Base-by-base conservation (phyloP, 2,888 invertebrate species). In the Melieria crassipennis region DNA sequence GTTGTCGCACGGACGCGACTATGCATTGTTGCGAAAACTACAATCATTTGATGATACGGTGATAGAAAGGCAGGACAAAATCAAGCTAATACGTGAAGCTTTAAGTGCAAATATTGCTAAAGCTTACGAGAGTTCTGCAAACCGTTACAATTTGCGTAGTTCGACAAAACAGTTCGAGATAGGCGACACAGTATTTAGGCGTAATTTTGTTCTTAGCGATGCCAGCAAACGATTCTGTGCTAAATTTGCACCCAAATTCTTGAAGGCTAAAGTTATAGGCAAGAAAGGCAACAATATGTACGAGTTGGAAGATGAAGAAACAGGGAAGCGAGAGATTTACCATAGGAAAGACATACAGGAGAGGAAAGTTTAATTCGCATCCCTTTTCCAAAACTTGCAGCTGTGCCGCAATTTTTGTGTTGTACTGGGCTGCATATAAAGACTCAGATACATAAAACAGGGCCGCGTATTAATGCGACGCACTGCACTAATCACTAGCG, bases 1-100 rank as follows among this genome's bases (percentile, higher is more conserved):
- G 73, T 7, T 67, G 11, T 63, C 65, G 5, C 62, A 71, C 55
- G 65, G 47, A 3, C 10, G 47, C n/a, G 52, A 66, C 7, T 70
- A 70, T 30, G 30, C 7, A 3, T 47, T 65, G 3, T 13, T 62
- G 6, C 68, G 66, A 45, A 58, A 43, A 1, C 47, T 73, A 6
- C 9, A 48, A 5, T n/a, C 48, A 1, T 13, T 57, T 55, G 61
- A 70, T 47, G 60, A 52, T 9, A 42, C 43, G 9, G 11, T 62
- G 5, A 1, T 65, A 16, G 43, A 50, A 10, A 48, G 50, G 43
- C 61, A n/a, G 13, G 63, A 52, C 7, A 42, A n/a, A n/a, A n/a
- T 66, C 7, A 43, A 67, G 6, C 43, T 67, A 13, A 7, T 65
- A 9, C 45, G 56, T 1, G 6, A 30, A 42, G 57, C 43, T 5